phyloP scores from a whole-genome alignment of 2,888 invertebrate species.

The Tenthredo livida region DNA sequence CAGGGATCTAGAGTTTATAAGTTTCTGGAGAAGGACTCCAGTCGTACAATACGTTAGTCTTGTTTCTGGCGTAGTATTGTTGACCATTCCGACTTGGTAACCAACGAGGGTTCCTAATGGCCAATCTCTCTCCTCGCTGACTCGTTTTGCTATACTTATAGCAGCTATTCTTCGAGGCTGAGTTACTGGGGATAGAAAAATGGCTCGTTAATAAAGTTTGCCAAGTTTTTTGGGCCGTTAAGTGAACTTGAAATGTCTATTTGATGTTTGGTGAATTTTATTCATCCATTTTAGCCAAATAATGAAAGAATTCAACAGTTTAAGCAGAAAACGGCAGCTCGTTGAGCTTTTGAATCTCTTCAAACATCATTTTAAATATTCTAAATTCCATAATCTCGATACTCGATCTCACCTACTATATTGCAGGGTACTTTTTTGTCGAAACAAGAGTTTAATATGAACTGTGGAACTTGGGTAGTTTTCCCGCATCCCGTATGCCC shows the following conservation, averaged over 20 bases:
- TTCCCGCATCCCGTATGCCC: conserved; percentile 98
- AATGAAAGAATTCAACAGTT: not conserved
- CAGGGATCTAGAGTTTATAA: conserved; percentile 85
- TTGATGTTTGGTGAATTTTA: not conserved
- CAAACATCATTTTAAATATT: too few species aligned
- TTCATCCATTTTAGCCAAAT: not conserved
- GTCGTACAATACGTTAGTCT: conserved; percentile 93
- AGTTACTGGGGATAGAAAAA: conserved; percentile 82
- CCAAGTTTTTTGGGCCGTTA: not conserved
- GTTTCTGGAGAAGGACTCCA: conserved; percentile 90
- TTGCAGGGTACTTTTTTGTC: conserved; percentile 86
- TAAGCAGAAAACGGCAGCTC: not conserved
- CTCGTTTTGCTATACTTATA: conserved; percentile 91
- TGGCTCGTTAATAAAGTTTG: not conserved
- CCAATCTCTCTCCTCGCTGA: conserved; percentile 92
- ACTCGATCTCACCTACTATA: conserved; percentile 80
- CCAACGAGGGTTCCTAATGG: conserved; percentile 90
- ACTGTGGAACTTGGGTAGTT: conserved; percentile 95
- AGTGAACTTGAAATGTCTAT: not conserved
- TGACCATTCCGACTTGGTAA: conserved; percentile 91
- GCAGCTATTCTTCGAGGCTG: conserved; percentile 97
- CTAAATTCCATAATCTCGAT: too few species aligned
- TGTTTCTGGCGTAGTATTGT: conserved; percentile 83
- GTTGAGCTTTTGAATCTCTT: not conserved
- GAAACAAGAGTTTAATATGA: conserved; percentile 90